Base-by-base conservation (phyloP, 2,888 invertebrate genomes). In the Limnephilus lunatus region DNA sequence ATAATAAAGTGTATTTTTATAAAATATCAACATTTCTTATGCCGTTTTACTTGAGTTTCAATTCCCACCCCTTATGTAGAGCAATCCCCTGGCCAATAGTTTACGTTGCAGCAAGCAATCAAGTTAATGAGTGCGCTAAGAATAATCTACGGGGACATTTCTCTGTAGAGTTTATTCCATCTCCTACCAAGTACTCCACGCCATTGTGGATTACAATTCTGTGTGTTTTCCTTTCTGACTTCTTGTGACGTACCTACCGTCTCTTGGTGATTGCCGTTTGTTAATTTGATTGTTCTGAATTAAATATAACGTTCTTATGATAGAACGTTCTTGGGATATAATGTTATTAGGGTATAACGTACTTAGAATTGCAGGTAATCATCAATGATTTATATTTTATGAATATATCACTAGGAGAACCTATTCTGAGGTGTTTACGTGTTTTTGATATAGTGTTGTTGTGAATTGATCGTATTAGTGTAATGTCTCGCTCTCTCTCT, bases 91-190 rank as follows among this genome's bases (percentile, higher is more conserved):
- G 32, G 32, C 85, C 85, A 35, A 91, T 90, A 90, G 92, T 90
- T 90, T 90, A 68, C 90, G 82, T 90, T 91, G 89, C 86, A 89
- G 39, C 91, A 68, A 91, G 92, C 92, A 92, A 92, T 92, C 92
- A 92, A 91, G 86, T 91, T 92, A 92, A 92, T 92, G 91, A 92
- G 91, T 87, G 89, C 90, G 81, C 48, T 80, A 80, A 53, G 85
- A 89, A 91, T 89, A 91, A 91, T 89, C 85, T 81, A 86, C n/a
- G 83, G 83, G 88, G 92, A 89, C 81, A 80, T 68, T 86, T 87
- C 87, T 83, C 81, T 88, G 81, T 88, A 83, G 83, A 87, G 53
- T 83, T 83, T 39, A 85, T 85, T 85, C 85, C 85, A 85, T 85
- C 44, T 85, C 7, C 11, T 25, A 7, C 53, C 25, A 68, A 68